Percentiles rank a stretch among this genome's conserved stretches.
These are phyloP conservation scores for Ridgeia piscesae DNA, from an alignment of 1,140 invertebrate genomes.

Conservation along the genomic window DNA sequence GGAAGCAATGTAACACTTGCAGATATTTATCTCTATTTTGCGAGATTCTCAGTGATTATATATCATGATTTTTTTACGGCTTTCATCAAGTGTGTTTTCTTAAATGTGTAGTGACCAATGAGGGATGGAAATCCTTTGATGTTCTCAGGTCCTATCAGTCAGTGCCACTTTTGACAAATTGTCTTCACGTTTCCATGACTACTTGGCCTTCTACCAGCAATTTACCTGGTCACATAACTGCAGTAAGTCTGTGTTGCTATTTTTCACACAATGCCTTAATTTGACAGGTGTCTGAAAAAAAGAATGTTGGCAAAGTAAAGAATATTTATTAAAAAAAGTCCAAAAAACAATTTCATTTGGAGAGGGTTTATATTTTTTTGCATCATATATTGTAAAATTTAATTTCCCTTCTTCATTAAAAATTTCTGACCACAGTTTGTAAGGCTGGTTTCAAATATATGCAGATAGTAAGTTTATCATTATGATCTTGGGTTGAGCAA, in stretches of 20 bases:
- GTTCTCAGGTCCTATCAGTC: background rate
- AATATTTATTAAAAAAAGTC: background rate
- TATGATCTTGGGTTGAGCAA: too few relatives aligned
- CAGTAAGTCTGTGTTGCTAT: background rate
- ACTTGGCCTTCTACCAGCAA: background rate
- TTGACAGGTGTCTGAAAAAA: background rate
- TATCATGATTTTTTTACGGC: background rate
- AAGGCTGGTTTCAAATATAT: too few relatives aligned
- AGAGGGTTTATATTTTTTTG: too few relatives aligned
- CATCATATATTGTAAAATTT: too few relatives aligned
- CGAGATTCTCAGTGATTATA: too few relatives aligned
- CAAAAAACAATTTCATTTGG: background rate
- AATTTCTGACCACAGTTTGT: too few relatives aligned
- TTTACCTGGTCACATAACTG: background rate
- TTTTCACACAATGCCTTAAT: background rate
- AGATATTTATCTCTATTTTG: too few relatives aligned
- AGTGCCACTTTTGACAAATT: background rate
- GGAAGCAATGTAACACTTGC: too few relatives aligned
- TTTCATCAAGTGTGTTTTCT: background rate
- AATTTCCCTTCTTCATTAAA: too few relatives aligned
- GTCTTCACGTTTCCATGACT: background rate
- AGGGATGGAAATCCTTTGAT: background rate
- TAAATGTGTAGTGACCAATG: background rate
- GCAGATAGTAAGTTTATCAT: too few relatives aligned
- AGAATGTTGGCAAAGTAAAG: background rate